A percentile compares a stretch with the other conserved stretches of the same genome.
Evolutionary conservation across 2,113 vertebrate species (phyloP).

Genomic region (Oryzias melastigma): DNA sequence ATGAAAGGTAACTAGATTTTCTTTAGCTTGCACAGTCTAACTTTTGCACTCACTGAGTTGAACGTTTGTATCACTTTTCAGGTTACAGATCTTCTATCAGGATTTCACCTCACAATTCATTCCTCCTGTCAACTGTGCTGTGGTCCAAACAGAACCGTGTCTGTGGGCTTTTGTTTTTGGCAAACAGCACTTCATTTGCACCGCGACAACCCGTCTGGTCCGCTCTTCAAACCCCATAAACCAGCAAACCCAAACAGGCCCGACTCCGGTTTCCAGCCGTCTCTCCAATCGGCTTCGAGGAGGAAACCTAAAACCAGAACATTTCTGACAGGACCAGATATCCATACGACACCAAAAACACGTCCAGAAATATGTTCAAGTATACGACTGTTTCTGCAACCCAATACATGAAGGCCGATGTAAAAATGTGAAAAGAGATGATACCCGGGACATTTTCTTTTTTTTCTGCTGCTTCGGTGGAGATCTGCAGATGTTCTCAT

Average conservation of each 20-base stretch:
- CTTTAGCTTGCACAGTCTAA: no score
- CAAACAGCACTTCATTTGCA: conserved; percentile 49
- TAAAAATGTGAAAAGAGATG: conserved; percentile 22
- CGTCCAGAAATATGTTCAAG: no score
- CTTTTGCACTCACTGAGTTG: no score
- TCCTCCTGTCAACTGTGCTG: conserved; percentile 27
- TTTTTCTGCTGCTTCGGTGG: conserved; percentile 26
- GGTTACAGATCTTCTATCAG: no score
- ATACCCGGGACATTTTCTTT: conserved; percentile 8
- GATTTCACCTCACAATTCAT: conserved; percentile 20
- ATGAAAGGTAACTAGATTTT: no score
- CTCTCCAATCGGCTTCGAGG: conserved; percentile 49
- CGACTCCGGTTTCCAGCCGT: conserved; percentile 62
- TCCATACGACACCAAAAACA: no score
- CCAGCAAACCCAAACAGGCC: conserved; percentile 37
- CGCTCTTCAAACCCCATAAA: conserved; percentile 41
- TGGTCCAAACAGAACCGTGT: conserved; percentile 37
- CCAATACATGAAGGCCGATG: no score
- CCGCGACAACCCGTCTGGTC: conserved; percentile 25
- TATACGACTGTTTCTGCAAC: no score
- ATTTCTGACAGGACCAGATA: conserved; percentile 34
- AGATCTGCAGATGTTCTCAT: conserved; percentile 43
- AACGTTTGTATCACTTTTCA: no score
- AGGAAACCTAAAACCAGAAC: conserved; percentile 41
- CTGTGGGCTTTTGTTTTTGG: conserved; percentile 31